These are phyloP conservation scores for Ascaphus truei DNA, from an alignment of 2,113 vertebrate genomes.

Conservation along the genomic window DNA sequence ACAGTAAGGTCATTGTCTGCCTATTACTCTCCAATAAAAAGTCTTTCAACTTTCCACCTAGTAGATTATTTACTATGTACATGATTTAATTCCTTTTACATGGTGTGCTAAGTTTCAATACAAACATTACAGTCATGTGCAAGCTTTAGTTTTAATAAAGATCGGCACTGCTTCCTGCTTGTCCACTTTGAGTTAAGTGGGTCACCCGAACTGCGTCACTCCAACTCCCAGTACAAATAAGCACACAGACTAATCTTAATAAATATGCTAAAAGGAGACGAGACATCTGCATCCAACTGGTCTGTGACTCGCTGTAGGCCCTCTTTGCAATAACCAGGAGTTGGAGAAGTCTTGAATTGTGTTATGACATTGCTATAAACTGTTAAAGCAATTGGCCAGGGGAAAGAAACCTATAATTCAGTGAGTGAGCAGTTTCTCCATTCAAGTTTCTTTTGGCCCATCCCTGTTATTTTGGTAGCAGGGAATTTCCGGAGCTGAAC, in stretches of 20 bases:
- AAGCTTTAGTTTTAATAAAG: neutral
- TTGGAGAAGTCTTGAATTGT: too few relatives aligned
- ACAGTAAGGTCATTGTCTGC: neutral
- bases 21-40: neutral
- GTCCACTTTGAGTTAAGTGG: neutral
- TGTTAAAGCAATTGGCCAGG: too few relatives aligned
- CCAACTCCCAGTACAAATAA: neutral
- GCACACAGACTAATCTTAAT: neutral
- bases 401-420: too few relatives aligned
- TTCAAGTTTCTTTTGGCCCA: too few relatives aligned
- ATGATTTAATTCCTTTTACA: neutral
- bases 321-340: neutral
- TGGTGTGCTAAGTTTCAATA: neutral
- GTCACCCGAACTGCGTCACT: neutral
- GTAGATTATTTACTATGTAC: neutral
- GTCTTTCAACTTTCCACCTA: neutral
- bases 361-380: too few relatives aligned
- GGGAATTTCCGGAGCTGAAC: too few relatives aligned
- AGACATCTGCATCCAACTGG: neutral
- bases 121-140: neutral
- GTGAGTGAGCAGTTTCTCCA: too few relatives aligned
- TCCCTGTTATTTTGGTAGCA: too few relatives aligned
- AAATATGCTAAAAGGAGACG: neutral
- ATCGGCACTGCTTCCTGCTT: slow-evolving; percentile 17
- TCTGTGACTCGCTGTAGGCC: neutral